Evolutionary conservation across 2,113 vertebrate genomes (phyloP).

Genomic region (Trachemys scripta): DNA sequence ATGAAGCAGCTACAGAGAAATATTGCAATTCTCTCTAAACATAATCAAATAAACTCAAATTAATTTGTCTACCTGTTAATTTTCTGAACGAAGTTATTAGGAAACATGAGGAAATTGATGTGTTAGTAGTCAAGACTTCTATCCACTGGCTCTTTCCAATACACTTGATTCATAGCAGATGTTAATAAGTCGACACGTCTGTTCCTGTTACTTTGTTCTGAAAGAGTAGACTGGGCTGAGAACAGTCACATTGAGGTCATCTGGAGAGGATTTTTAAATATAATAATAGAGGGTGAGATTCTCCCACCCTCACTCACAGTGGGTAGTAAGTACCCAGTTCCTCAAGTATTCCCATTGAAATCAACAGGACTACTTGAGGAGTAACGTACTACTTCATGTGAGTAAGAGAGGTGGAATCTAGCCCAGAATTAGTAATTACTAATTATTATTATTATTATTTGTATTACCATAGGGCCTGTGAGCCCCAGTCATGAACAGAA

Average conservation of each 20-base stretch:
- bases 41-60: background rate
- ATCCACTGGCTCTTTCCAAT: background rate
- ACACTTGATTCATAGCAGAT: background rate
- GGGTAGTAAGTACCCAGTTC: background rate
- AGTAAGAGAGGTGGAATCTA: background rate
- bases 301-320: background rate
- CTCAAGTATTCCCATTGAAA: background rate
- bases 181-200: slow-evolving; percentile 22
- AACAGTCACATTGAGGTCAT: background rate
- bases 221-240: slow-evolving; percentile 34
- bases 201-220: background rate
- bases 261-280: slow-evolving; percentile 36
- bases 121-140: background rate
- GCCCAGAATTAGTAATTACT: background rate
- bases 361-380: background rate
- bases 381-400: background rate
- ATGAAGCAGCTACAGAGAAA: background rate
- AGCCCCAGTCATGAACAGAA: background rate
- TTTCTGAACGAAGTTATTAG: background rate
- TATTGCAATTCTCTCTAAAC: background rate
- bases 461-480: background rate
- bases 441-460: background rate
- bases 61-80: background rate
- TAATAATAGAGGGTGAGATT: slow-evolving; percentile 28
- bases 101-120: background rate